Evolutionary conservation across 1,140 invertebrate genomes (phyloP), one percentile per base, ranked within the genome.

Genomic region (Phenacoccus solenopsis): DNA sequence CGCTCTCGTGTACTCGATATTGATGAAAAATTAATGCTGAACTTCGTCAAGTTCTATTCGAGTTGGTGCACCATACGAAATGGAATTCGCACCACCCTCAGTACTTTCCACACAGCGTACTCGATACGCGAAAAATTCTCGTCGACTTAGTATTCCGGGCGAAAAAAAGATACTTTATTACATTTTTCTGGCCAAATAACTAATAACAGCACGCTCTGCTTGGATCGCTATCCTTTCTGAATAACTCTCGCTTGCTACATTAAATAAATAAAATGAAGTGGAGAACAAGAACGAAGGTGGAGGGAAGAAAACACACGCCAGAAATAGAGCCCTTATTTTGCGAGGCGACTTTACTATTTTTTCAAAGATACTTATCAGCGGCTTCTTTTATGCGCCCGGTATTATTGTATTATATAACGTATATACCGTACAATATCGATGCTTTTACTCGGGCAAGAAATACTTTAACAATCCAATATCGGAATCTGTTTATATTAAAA

Each of bases 131-230:
- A n/a, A n/a, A n/a, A n/a, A n/a, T n/a, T n/a, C n/a, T n/a, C n/a
- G n/a, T n/a, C n/a, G 30, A 32, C 30, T 59, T 59, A 59, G 56
- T 59, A 59, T 59, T 59, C 56, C 4, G 20, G 16, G 7, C 56
- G 56, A 59, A 59, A 10, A n/a, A 59, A n/a, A 59, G 7, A 59
- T 59, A 59, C 56, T 59, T 59, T 59, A 59, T 59, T 59, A 59
- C 56, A 59, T 59, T 32, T 59, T 59, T 59, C 56, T 59, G 56
- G 56, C 56, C 56, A 59, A 59, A 59, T 59, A 59, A 59, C 56
- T 59, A 59, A 59, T 59, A 59, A 59, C 56, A 59, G 56, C 20
- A 59, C 56, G 56, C 56, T 59, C 56, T 20, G 56, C 56, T 59
- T 59, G 56, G 7, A 20, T 59, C 20, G 56, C 56, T 59, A 59